A percentile compares a stretch with the other conserved stretches of the same genome.
Conservation (phyloP, 1,140 invertebrate species). For the Arctopsyche grandis region DNA sequence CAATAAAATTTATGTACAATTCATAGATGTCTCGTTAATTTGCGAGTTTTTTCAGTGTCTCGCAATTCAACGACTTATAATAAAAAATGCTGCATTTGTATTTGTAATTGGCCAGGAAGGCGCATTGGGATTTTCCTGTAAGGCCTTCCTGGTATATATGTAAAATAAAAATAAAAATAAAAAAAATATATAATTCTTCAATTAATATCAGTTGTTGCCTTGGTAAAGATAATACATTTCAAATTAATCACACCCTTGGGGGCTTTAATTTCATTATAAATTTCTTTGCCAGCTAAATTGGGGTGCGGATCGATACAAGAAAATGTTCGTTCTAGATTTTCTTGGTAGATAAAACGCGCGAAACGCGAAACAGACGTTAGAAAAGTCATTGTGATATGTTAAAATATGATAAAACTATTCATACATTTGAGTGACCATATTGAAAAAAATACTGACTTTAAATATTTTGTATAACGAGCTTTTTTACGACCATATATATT, state of each 20-base stretch:
- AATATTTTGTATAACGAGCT: neutral
- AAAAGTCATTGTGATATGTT: neutral
- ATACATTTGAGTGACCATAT: neutral
- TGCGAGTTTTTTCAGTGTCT: no score
- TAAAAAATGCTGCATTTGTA: no score
- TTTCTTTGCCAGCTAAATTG: neutral
- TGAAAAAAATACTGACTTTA: neutral
- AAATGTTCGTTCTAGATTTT: conserved; percentile 31
- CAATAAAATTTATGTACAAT: no score
- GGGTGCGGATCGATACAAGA: conserved; percentile 20
- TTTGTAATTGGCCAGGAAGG: no score
- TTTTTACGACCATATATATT: neutral
- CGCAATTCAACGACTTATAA: no score
- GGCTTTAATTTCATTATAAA: neutral
- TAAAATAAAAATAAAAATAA: neutral
- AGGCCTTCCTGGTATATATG: no score
- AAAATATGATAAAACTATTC: neutral
- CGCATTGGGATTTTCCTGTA: no score
- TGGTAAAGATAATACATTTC: neutral
- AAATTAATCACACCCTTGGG: neutral
- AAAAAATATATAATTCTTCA: no score
- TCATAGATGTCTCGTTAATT: no score
- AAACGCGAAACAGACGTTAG: conserved; percentile 31
- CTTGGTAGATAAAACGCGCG: conserved; percentile 8
- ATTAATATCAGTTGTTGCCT: neutral